These are phyloP conservation scores for Stramonita haemastoma DNA, from an alignment of 2,888 invertebrate genomes.

Conservation along the genomic window DNA sequence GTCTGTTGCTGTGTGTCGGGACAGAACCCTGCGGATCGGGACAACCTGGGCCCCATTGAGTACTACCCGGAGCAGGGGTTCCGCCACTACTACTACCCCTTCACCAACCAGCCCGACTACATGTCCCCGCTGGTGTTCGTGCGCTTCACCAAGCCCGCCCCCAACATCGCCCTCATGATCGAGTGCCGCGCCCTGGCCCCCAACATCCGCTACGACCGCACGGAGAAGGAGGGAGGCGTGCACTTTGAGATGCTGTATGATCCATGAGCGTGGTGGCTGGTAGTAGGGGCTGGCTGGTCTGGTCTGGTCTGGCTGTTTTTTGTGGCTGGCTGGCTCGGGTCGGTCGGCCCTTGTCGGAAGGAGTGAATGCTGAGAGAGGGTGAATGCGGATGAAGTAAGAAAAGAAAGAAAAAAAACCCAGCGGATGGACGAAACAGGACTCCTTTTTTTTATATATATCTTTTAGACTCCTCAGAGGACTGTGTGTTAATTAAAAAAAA, in stretches of 20 bases:
- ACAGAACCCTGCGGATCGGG: constrained; percentile 90
- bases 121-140: constrained; percentile 78
- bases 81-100: constrained; percentile 83
- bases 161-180: constrained; percentile 78
- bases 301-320: no score
- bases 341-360: no score
- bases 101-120: constrained; percentile 78
- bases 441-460: no score
- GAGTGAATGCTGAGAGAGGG: no score
- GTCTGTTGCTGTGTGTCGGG: no score
- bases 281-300: no score
- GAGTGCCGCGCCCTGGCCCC: constrained; percentile 79
- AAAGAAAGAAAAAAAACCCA: no score
- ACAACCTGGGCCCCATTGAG: constrained; percentile 91
- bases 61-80: constrained; percentile 82
- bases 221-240: constrained; percentile 93
- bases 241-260: constrained; percentile 97
- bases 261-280: constrained; percentile 77
- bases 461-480: no score
- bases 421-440: no score
- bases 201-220: constrained; percentile 86
- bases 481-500: no score
- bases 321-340: no score
- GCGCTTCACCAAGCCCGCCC: constrained; percentile 75
- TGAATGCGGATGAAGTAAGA: no score